Evolutionary conservation across 2,113 vertebrate species (phyloP).

Genomic region (Arenaria interpres): DNA sequence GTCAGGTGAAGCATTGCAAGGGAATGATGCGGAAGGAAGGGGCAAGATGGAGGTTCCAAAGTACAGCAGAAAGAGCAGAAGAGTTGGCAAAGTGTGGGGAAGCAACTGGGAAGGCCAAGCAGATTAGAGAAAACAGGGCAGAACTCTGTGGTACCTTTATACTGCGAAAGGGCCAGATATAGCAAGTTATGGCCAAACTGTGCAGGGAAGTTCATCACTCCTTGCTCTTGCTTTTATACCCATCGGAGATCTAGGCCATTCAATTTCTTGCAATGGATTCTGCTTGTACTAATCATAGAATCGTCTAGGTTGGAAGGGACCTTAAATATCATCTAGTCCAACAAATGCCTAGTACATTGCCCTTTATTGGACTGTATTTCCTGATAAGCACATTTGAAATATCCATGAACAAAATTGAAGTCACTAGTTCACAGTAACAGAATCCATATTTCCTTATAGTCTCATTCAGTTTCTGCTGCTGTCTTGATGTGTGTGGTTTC

Average conservation of each 20-base stretch:
- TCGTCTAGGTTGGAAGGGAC: too few relatives aligned
- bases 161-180: not conserved
- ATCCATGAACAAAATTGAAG: not conserved
- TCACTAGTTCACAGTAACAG: not conserved
- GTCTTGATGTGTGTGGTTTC: not conserved
- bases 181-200: not conserved
- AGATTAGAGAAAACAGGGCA: not conserved
- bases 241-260: not conserved
- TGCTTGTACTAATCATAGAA: not conserved
- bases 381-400: not conserved
- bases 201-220: not conserved
- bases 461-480: not conserved
- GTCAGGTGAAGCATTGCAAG: not conserved
- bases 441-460: not conserved
- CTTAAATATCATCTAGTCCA: too few relatives aligned
- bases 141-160: not conserved
- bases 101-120: not conserved
- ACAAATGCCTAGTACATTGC: not conserved
- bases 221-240: not conserved
- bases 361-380: not conserved
- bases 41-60: not conserved
- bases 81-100: not conserved
- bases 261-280: not conserved
- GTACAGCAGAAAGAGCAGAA: not conserved
- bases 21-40: not conserved